These are phyloP conservation scores for Lophochroa leadbeateri DNA, from an alignment of 2,113 vertebrate genomes.

Conservation along the genomic window DNA sequence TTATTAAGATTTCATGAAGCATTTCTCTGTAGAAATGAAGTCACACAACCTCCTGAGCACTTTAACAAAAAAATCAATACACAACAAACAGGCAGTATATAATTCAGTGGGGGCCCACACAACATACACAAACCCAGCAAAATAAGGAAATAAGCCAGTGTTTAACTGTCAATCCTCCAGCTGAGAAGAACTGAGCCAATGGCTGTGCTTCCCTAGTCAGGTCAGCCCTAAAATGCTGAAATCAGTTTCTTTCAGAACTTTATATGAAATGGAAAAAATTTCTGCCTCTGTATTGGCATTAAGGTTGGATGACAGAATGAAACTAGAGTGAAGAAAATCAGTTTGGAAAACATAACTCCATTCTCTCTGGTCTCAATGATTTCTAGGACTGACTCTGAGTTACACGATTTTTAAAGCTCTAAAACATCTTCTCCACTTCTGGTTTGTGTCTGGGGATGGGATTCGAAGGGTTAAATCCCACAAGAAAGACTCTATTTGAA, in stretches of 20 bases:
- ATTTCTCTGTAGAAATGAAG: conserved; percentile 9
- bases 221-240: not conserved
- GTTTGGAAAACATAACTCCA: not conserved
- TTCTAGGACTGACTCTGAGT: not conserved
- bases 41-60: not conserved
- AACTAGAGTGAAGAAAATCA: not conserved
- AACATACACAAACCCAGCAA: not conserved
- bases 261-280: not conserved
- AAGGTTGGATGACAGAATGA: not conserved
- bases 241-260: not conserved
- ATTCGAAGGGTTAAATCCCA: conserved; percentile 27
- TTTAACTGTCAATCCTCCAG: not conserved
- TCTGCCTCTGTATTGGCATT: not conserved
- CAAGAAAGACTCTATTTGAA: conserved; percentile 49
- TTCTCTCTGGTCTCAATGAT: not conserved
- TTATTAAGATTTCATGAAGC: conserved; percentile 37
- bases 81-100: not conserved
- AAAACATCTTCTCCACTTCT: conserved; percentile 12
- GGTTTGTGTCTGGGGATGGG: conserved; percentile 15
- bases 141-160: not conserved
- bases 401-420: not conserved
- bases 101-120: not conserved
- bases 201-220: accelerated
- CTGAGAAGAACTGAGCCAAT: not conserved
- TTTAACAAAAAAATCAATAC: conserved; percentile 24